Evolutionary conservation across 2,797 vertebrate species (phyloP), one percentile per base, ranked within the genome.

Genomic region (Xenentodon cancila): DNA sequence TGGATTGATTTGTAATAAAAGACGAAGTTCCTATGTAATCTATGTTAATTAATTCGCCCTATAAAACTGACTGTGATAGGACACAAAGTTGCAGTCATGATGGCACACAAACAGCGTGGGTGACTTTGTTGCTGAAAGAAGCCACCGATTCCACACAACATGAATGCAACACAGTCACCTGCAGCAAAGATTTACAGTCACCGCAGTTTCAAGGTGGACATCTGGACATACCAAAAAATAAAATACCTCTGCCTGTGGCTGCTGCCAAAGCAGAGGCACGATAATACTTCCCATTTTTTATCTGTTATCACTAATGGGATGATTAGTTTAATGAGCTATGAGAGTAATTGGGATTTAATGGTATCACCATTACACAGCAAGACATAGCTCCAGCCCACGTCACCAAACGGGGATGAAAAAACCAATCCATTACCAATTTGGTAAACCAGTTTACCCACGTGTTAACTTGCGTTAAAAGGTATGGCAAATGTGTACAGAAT

Each of bases 331-430:
- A 45, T 45, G 5, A 22, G 15, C 16, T 43, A 5, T 46, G 17
- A 40, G 4, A 68, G n/a, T 47, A 60, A 37, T 37, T 19, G 50
- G 30, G 13, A 66, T 40, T 15, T 49, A 54, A 53, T 16, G 5
- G 8, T 27, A 48, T 37, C 1, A 44, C 37, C 17, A 46, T 30
- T 30, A 25, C 27, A 59, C 7, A 49, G 11, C 5, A 57, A 34
- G 22, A 58, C 59, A 56, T 53, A n/a, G 40, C 25, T 54, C 13
- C 7, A 17, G 37, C 9, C 12, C 1, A 32, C 63, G 34, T 15
- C 5, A 12, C n/a, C 11, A 37, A 48, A 56, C 49, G 46, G 22
- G 17, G n/a, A 52, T 18, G 25, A 44, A 49, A 44, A 49, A 56
- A 16, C 43, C 11, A 43, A 17, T 43, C 2, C 9, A 13, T 50